phyloP scores from a whole-genome alignment of 2,888 invertebrate genomes.

The Dicranocentrus wangi region DNA sequence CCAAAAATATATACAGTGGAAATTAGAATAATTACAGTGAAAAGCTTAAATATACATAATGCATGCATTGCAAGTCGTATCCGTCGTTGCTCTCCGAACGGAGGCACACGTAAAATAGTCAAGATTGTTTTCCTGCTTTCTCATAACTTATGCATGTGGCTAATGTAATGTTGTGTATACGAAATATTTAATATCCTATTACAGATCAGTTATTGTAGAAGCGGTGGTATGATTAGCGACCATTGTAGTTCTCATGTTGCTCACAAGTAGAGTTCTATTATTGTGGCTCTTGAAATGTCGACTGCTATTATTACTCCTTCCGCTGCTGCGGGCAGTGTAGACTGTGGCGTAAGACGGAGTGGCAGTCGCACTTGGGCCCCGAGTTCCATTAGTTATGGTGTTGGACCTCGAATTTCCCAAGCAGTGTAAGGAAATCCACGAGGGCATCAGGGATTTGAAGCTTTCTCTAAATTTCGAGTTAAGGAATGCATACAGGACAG shows the following conservation, averaged over 20 bases:
- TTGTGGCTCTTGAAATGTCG: background rate
- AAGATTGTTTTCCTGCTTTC: too few relatives aligned
- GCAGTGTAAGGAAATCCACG: slow-evolving; percentile 19
- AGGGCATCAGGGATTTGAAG: slow-evolving; percentile 76
- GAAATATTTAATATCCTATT: too few relatives aligned
- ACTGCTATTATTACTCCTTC: slow-evolving; percentile 14
- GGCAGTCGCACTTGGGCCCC: slow-evolving; percentile 11
- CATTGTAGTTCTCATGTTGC: background rate
- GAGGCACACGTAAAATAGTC: too few relatives aligned
- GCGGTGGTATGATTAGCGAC: background rate
- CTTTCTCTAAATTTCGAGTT: slow-evolving; percentile 94
- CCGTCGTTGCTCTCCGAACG: too few relatives aligned
- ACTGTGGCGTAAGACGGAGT: slow-evolving; percentile 26
- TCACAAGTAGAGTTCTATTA: slow-evolving; percentile 9
- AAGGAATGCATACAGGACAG: slow-evolving; percentile 94
- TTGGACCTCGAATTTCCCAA: background rate
- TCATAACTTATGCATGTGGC: too few relatives aligned
- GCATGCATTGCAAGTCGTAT: too few relatives aligned
- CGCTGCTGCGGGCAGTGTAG: slow-evolving; percentile 27
- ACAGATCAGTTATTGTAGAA: slow-evolving; percentile 9
- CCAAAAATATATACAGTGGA: too few relatives aligned
- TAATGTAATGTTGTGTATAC: too few relatives aligned
- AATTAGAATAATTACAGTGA: too few relatives aligned
- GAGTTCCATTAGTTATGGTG: slow-evolving; percentile 24
- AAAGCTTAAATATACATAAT: too few relatives aligned